Evolutionary conservation across 2,113 vertebrate genomes (phyloP).

Genomic region (Perccottus glenii): DNA sequence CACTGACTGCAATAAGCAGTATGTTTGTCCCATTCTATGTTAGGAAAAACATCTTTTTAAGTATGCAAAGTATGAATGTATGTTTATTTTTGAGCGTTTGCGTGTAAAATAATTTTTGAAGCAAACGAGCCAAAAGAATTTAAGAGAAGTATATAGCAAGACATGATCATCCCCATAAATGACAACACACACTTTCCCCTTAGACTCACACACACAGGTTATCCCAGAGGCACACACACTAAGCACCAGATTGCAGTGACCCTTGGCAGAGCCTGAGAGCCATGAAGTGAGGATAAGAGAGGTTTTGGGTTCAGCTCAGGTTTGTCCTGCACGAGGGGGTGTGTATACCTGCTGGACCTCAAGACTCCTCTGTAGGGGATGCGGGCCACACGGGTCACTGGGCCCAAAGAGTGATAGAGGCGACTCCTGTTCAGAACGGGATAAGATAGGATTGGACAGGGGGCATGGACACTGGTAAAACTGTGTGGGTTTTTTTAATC

Average conservation of each 20-base stretch:
- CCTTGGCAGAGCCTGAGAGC: slow-evolving; percentile 39
- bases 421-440: slow-evolving; percentile 98
- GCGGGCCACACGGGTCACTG: slow-evolving; percentile 95
- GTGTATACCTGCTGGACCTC: slow-evolving; percentile 97
- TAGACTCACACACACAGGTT: slow-evolving; percentile 41
- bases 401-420: slow-evolving; percentile 98
- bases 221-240: slow-evolving; percentile 36
- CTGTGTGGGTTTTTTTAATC: slow-evolving; percentile 21
- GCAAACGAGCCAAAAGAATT: slow-evolving; percentile 41
- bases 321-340: slow-evolving; percentile 60
- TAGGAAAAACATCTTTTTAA: slow-evolving; percentile 23
- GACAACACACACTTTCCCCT: slow-evolving; percentile 19
- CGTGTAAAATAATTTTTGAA: slow-evolving; percentile 11
- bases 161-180: slow-evolving; percentile 50
- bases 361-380: slow-evolving; percentile 95
- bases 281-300: slow-evolving; percentile 66
- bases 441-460: slow-evolving; percentile 69
- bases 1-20: slow-evolving; percentile 29
- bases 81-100: slow-evolving; percentile 16
- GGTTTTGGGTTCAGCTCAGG: slow-evolving; percentile 50
- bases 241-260: slow-evolving; percentile 50
- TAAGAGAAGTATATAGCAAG: slow-evolving; percentile 22
- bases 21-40: slow-evolving; percentile 39
- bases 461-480: slow-evolving; percentile 66
- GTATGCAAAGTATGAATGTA: no score